A percentile compares a stretch with the other conserved stretches of the same genome.
Evolutionary conservation across 2,888 invertebrate species (phyloP).

Genomic region (Diogma glabrata): DNA sequence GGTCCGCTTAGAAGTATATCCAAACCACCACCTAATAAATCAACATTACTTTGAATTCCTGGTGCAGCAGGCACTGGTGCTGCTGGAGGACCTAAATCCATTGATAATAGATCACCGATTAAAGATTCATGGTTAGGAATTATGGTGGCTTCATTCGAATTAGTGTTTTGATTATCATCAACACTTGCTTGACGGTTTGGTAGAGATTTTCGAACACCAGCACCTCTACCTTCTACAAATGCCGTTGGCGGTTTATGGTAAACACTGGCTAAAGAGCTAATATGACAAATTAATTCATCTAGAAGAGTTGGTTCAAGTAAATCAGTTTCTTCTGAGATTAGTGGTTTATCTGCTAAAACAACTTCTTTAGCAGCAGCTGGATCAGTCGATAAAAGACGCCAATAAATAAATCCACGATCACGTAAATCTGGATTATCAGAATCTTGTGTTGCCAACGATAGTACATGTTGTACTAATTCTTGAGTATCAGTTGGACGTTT

Average conservation of each 20-base stretch:
- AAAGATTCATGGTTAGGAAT: slow-evolving; percentile 81
- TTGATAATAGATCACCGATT: slow-evolving; percentile 91
- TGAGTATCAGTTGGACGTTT: slow-evolving; percentile 98
- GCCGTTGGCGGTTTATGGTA: slow-evolving; percentile 99
- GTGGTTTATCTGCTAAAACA: slow-evolving; percentile 94
- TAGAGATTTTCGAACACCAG: slow-evolving; percentile 66
- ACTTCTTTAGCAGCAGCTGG: slow-evolving; percentile 99
- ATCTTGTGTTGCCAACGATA: slow-evolving; percentile 77
- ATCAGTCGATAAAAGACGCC: slow-evolving; percentile 96
- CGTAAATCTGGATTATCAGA: slow-evolving; percentile 98
- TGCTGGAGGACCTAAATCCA: slow-evolving; percentile 78
- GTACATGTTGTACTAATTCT: slow-evolving; percentile 92
- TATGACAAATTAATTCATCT: slow-evolving; percentile 97
- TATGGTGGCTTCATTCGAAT: slow-evolving; percentile 41
- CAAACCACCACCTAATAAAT: slow-evolving; percentile 78
- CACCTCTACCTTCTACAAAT: slow-evolving; percentile 84
- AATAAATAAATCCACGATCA: slow-evolving; percentile 98
- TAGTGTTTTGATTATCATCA: slow-evolving; percentile 24
- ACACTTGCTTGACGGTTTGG: slow-evolving; percentile 47
- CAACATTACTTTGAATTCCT: slow-evolving; percentile 49
- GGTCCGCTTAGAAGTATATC: slow-evolving; percentile 58
- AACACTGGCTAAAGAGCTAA: slow-evolving; percentile 93
- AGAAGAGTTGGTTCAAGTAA: slow-evolving; percentile 91
- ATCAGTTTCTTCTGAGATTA: slow-evolving; percentile 99
- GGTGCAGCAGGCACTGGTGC: slow-evolving; percentile 42